Evolutionary conservation across 2,888 invertebrate genomes (phyloP).

Genomic region (Phortica magna): DNA sequence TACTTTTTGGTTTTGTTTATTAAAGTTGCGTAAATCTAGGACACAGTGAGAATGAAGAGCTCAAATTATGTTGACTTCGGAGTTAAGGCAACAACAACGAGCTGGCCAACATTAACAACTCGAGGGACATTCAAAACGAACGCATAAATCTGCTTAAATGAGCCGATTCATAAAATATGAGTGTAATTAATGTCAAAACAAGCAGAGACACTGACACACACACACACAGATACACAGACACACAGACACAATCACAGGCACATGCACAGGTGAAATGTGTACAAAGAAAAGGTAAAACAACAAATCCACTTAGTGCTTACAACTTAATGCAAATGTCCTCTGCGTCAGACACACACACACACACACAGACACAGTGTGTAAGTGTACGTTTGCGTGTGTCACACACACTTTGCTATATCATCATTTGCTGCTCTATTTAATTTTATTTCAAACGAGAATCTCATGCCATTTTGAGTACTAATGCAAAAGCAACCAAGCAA

Average conservation of each 20-base stretch:
- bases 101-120: no score
- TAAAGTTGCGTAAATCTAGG: no score
- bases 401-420: slow-evolving; percentile 21
- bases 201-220: not conserved
- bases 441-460: slow-evolving; percentile 38
- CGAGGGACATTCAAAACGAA: not conserved
- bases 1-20: no score
- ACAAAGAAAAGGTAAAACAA: slow-evolving; percentile 3
- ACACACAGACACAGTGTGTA: no score
- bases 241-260: not conserved
- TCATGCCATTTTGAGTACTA: slow-evolving; percentile 44
- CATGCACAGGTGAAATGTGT: not conserved
- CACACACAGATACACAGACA: not conserved
- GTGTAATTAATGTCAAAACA: slow-evolving; percentile 34
- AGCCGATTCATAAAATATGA: slow-evolving; percentile 22
- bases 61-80: no score
- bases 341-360: not conserved
- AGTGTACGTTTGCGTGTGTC: not conserved
- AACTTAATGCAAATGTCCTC: slow-evolving; percentile 20
- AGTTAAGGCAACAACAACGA: no score
- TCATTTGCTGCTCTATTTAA: slow-evolving; percentile 45
- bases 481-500: slow-evolving; percentile 58
- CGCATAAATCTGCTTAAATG: slow-evolving; percentile 24
- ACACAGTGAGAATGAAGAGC: no score
- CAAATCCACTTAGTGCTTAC: not conserved